Conservation (phyloP, 2,797 vertebrate species). For the Pelochelys cantorii region DNA sequence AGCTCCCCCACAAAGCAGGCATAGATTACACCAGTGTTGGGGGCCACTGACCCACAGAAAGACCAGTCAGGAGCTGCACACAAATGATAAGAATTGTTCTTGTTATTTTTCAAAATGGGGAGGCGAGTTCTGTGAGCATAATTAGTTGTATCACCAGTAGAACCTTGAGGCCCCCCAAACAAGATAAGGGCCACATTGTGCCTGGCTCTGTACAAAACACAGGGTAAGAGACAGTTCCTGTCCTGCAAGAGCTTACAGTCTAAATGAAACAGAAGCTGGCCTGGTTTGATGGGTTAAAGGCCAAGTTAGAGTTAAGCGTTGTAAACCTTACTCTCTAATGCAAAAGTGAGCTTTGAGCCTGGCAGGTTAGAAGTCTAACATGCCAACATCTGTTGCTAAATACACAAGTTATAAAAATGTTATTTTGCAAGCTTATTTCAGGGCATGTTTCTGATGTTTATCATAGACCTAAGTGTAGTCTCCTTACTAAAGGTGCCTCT, state of each 20-base stretch:
- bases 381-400: not conserved
- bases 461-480: no score
- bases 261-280: not conserved
- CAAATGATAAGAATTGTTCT: fast-evolving
- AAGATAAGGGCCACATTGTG: not conserved
- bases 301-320: not conserved
- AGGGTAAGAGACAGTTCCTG: not conserved
- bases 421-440: not conserved
- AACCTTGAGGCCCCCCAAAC: no score
- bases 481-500: no score
- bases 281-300: not conserved
- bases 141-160: not conserved
- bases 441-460: not conserved
- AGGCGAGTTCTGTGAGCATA: not conserved
- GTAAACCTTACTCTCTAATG: not conserved
- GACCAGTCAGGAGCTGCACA: no score
- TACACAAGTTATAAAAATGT: not conserved
- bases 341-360: not conserved
- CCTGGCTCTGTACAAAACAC: not conserved
- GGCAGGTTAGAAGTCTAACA: not conserved
- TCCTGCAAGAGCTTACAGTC: not conserved
- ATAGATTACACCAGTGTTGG: no score
- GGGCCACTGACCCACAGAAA: no score
- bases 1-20: no score
- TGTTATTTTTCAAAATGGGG: fast-evolving